phyloP scores from a whole-genome alignment of 2,888 invertebrate species.

The Pomacea canaliculata region DNA sequence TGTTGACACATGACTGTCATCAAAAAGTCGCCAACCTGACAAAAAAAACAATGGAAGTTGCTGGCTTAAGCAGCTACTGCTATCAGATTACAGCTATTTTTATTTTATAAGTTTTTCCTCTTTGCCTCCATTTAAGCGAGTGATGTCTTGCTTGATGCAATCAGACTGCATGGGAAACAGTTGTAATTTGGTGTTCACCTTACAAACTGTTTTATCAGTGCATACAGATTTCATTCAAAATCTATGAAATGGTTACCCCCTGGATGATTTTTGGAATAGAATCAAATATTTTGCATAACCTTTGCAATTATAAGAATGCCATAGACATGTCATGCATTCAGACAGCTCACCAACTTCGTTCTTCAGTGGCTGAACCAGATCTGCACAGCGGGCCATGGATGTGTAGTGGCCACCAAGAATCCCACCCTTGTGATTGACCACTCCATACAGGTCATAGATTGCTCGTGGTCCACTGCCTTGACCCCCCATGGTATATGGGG shows the following conservation, averaged over 20 bases:
- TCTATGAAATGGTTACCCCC: too few species aligned
- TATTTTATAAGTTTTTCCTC: too few species aligned
- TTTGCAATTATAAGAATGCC: too few species aligned
- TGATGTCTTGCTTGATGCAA: too few species aligned
- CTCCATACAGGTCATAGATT: constrained; percentile 72
- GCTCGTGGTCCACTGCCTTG: constrained; percentile 53
- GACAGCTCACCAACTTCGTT: constrained; percentile 69
- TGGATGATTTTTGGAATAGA: too few species aligned
- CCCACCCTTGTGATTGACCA: constrained; percentile 72
- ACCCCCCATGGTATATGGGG: constrained; percentile 61
- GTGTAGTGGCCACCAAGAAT: constrained; percentile 73
- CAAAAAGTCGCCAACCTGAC: constrained; percentile 62
- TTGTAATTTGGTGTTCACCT: too few species aligned
- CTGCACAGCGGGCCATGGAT: constrained; percentile 69
- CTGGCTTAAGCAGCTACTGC: neutral
- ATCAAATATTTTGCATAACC: too few species aligned
- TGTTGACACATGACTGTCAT: constrained; percentile 59
- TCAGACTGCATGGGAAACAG: too few species aligned
- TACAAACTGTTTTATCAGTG: too few species aligned
- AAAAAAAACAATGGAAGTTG: neutral
- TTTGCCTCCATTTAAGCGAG: too few species aligned
- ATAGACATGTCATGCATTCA: too few species aligned
- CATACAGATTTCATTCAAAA: too few species aligned
- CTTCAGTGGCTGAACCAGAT: constrained; percentile 55
- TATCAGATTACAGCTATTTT: neutral